Conservation (phyloP, 2,888 invertebrate genomes). For the Microplitis deprimator region DNA sequence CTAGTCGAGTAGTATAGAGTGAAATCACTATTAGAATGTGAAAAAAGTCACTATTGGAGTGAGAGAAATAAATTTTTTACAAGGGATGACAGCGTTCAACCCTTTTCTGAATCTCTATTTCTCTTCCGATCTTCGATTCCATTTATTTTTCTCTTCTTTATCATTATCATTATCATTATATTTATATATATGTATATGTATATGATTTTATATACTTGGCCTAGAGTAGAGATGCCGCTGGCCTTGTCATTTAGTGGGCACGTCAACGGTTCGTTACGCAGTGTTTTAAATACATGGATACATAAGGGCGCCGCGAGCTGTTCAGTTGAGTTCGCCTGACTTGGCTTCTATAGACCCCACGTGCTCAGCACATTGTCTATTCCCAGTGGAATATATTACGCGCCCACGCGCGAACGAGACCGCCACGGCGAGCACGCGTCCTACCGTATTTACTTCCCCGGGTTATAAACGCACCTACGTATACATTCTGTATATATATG, state of each 20-base stretch:
- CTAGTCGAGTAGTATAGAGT: constrained; percentile 8
- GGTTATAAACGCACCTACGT: background rate
- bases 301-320: constrained; percentile 52
- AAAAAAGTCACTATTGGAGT: background rate
- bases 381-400: constrained; percentile 67
- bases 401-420: constrained; percentile 60
- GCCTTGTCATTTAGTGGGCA: constrained; percentile 67
- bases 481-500: background rate
- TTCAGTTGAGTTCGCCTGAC: constrained; percentile 59
- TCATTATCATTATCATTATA: constrained; percentile 44
- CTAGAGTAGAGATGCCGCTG: constrained; percentile 34
- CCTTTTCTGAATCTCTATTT: no score
- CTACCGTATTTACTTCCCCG: constrained; percentile 22
- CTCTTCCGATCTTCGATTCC: no score
- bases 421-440: constrained; percentile 49
- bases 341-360: constrained; percentile 63
- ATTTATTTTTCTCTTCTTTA: constrained; percentile 6
- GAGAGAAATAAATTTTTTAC: background rate
- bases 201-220: background rate
- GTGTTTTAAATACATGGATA: background rate
- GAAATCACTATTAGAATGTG: constrained; percentile 66
- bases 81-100: no score
- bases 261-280: constrained; percentile 68
- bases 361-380: constrained; percentile 67
- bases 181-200: background rate